phyloP scores from a whole-genome alignment of 2,888 invertebrate genomes.

The Eulithis testata region DNA sequence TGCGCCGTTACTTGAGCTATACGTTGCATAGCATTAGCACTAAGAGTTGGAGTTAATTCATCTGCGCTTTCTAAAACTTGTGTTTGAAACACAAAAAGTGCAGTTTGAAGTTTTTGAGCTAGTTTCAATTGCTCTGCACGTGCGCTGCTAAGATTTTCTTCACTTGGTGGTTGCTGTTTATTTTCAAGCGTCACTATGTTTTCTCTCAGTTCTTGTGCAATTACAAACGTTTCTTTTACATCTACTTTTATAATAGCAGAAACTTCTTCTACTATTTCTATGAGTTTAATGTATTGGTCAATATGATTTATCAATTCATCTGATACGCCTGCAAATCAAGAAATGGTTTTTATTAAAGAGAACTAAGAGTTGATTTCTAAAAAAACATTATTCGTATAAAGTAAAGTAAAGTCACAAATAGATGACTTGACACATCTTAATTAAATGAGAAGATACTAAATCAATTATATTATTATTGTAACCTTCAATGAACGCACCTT shows the following conservation, averaged over 20 bases:
- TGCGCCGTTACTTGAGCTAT: conserved; percentile 58
- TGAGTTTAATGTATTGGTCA: conserved; percentile 67
- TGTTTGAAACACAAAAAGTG: conserved; percentile 57
- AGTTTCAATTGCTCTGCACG: conserved; percentile 48
- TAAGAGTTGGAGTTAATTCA: conserved; percentile 52
- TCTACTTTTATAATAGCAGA: conserved; percentile 59
- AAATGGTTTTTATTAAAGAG: not conserved
- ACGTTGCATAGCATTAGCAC: conserved; percentile 52
- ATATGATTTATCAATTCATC: conserved; percentile 59
- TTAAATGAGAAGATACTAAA: not conserved
- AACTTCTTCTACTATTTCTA: conserved; percentile 69
- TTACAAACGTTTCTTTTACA: conserved; percentile 57
- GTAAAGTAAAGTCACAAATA: too few species aligned
- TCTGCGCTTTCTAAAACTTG: conserved; percentile 57
- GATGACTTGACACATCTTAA: too few species aligned
- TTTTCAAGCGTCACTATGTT: conserved; percentile 47
- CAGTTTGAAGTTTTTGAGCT: conserved; percentile 59
- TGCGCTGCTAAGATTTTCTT: conserved; percentile 32
- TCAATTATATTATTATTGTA: conserved; percentile 2
- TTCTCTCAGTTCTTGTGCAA: conserved; percentile 63
- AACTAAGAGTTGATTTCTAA: too few species aligned
- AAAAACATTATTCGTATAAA: too few species aligned
- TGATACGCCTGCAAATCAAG: conserved; percentile 56
- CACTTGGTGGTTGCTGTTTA: conserved; percentile 17
- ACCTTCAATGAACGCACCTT: conserved; percentile 53